Percentiles rank a stretch among this genome's conserved stretches.
Evolutionary conservation across 1,140 invertebrate species (phyloP).

Genomic region (Xylocopa sonorina): DNA sequence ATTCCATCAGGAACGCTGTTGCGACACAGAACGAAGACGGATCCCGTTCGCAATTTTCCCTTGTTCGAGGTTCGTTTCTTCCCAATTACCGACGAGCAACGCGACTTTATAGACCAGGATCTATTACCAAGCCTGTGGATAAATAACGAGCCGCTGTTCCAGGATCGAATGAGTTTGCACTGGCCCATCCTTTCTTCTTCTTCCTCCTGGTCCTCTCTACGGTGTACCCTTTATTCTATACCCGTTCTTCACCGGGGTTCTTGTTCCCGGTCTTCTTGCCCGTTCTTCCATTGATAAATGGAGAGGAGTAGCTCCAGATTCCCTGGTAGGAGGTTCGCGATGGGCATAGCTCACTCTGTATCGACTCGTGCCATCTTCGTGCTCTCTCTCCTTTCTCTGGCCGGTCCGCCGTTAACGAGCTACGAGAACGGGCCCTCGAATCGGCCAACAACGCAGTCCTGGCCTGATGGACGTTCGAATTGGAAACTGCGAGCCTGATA

Average conservation of each 20-base stretch:
- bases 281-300: constrained; percentile 74
- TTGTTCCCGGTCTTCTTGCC: constrained; percentile 32
- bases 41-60: constrained; percentile 55
- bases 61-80: constrained; percentile 52
- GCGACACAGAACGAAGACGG: constrained; percentile 16
- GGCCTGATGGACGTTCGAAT: constrained; percentile 59
- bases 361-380: constrained; percentile 62
- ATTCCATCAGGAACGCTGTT: background rate
- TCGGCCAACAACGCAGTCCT: constrained; percentile 49
- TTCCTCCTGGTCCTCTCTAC: constrained; percentile 26
- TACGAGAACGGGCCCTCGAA: constrained; percentile 44
- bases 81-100: constrained; percentile 71
- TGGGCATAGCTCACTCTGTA: constrained; percentile 68
- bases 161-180: constrained; percentile 72
- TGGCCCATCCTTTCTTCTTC: constrained; percentile 34
- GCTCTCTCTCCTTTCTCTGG: constrained; percentile 60
- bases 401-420: constrained; percentile 60
- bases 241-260: background rate
- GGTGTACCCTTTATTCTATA: background rate
- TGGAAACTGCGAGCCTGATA: constrained; percentile 55
- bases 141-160: constrained; percentile 74
- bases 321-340: constrained; percentile 62
- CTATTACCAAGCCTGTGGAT: constrained; percentile 71
- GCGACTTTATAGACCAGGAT: constrained; percentile 69
- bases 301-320: constrained; percentile 65